These are phyloP conservation scores for Dioctria rufipes DNA, from an alignment of 2,888 invertebrate genomes.

Conservation along the genomic window DNA sequence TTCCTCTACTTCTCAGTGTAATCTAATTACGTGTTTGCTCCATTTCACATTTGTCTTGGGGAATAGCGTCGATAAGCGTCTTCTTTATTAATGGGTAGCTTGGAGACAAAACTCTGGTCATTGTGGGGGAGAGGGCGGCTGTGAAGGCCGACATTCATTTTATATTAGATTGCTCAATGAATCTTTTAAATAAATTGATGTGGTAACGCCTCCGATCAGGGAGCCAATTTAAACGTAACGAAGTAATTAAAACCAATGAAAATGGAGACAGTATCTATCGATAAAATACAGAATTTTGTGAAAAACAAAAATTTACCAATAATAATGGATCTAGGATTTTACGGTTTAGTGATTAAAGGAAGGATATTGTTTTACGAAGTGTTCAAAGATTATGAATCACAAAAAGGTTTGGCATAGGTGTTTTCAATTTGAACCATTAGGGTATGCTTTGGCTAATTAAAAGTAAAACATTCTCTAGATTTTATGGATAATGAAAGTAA, in stretches of 20 bases:
- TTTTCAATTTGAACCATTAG: too few species aligned
- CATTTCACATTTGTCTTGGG: slow-evolving; percentile 45
- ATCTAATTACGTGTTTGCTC: slow-evolving; percentile 41
- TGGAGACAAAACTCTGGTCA: slow-evolving; percentile 23
- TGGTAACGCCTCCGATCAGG: slow-evolving; percentile 42
- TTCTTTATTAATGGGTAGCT: slow-evolving; percentile 17
- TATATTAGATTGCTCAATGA: slow-evolving; percentile 41
- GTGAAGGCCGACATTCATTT: slow-evolving; percentile 27
- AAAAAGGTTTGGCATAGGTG: too few species aligned
- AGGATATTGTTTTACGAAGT: too few species aligned
- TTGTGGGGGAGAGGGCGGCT: neutral
- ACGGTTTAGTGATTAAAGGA: slow-evolving; percentile 5
- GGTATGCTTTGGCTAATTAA: too few species aligned
- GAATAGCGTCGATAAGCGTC: slow-evolving; percentile 25
- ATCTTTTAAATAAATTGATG: slow-evolving; percentile 43
- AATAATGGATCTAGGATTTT: slow-evolving; percentile 22
- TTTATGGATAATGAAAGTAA: too few species aligned
- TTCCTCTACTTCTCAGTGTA: neutral
- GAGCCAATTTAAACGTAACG: slow-evolving; percentile 38
- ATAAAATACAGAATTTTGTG: neutral
- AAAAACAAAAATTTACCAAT: neutral
- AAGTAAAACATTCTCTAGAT: too few species aligned
- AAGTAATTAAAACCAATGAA: slow-evolving; percentile 41
- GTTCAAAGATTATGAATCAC: too few species aligned
- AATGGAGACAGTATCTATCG: slow-evolving; percentile 21